Conservation (phyloP, 2,113 vertebrate species). For the Phalacrocorax pelagicus region DNA sequence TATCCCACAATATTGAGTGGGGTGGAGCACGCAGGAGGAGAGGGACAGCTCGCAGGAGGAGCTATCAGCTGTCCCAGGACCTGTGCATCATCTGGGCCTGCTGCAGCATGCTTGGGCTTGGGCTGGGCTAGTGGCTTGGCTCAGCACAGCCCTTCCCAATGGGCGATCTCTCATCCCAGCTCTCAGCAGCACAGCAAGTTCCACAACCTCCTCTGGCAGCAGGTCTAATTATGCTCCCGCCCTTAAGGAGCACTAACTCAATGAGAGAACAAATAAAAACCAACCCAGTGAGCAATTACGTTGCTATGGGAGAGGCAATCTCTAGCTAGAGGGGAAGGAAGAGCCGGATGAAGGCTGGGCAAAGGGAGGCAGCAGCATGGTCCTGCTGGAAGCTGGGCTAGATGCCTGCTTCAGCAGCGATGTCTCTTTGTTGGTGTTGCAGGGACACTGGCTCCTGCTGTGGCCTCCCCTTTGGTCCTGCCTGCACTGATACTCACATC, state of each 20-base stretch:
- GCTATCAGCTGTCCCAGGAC: neutral
- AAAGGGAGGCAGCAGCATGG: neutral
- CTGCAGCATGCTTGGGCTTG: neutral
- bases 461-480: neutral
- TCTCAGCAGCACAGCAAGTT: neutral
- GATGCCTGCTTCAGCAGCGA: neutral
- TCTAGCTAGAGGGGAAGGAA: conserved; percentile 49
- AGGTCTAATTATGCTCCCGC: conserved; percentile 26
- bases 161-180: neutral
- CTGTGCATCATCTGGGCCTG: neutral
- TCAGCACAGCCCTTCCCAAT: neutral
- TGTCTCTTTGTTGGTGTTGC: rapidly evolving
- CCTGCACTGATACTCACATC: conserved; percentile 77
- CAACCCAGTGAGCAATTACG: conserved; percentile 28
- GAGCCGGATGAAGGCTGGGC: neutral
- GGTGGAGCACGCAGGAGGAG: neutral
- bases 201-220: neutral
- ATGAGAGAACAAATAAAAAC: conserved; percentile 45
- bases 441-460: neutral
- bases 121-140: neutral
- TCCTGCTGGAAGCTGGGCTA: neutral
- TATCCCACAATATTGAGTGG: rapidly evolving
- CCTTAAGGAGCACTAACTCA: neutral
- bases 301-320: conserved; percentile 36
- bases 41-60: neutral